Percentiles rank a stretch among this genome's conserved stretches.
Conservation (phyloP, 2,888 invertebrate genomes). For the Sarcophaga rosellei region DNA sequence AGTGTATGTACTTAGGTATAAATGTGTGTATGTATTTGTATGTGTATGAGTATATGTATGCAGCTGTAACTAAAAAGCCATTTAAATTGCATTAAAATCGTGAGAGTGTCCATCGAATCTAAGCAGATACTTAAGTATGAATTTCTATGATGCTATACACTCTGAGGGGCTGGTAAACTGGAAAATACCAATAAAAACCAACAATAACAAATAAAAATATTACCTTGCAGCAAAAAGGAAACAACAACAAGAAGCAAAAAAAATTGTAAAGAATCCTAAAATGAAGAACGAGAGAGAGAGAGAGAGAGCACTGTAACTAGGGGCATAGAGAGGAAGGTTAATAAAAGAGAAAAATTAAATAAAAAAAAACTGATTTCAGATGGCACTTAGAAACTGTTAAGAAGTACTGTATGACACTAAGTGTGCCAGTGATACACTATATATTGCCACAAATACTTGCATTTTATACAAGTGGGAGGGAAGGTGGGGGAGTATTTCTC, state of each 20-base stretch:
- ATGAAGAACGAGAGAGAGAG: conserved; percentile 44
- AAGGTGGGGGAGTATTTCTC: not conserved
- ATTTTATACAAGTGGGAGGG: not conserved
- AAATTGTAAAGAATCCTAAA: conserved; percentile 5
- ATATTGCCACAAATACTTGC: not conserved
- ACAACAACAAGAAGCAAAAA: conserved; percentile 18
- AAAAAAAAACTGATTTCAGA: not conserved
- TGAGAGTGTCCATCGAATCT: conserved; percentile 66
- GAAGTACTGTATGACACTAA: not conserved
- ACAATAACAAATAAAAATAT: conserved; percentile 30
- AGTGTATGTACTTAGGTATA: not conserved
- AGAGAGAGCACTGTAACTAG: not conserved
- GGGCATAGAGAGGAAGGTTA: too few species aligned
- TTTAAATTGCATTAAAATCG: conserved; percentile 70
- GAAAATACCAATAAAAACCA: conserved; percentile 46
- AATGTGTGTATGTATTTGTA: too few species aligned
- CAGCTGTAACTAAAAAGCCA: conserved; percentile 60
- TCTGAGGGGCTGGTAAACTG: not conserved
- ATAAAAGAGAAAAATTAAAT: not conserved
- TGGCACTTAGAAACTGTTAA: not conserved
- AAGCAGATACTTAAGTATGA: conserved; percentile 64
- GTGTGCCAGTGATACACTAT: not conserved
- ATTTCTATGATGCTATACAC: conserved; percentile 34
- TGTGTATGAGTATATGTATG: not conserved
- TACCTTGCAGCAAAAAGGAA: conserved; percentile 31